phyloP scores from a whole-genome alignment of 1,140 invertebrate genomes.

The Calephelis nemesis region DNA sequence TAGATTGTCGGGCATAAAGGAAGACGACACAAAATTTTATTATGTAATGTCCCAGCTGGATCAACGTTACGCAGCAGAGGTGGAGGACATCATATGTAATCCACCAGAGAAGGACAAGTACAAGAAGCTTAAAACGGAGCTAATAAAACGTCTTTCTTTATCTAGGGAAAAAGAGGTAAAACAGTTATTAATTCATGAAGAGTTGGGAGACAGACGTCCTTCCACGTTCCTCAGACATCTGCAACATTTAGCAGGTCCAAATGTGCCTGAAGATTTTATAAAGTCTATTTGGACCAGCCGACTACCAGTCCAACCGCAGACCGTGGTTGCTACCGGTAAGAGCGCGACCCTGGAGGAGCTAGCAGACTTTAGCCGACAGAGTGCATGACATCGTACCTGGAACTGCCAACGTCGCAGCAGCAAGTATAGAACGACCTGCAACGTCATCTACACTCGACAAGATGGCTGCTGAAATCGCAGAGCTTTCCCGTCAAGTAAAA shows the following conservation, averaged over 20 bases:
- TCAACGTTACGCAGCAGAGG: conserved; percentile 21
- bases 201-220: background rate
- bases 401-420: background rate
- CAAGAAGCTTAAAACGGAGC: background rate
- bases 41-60: conserved; percentile 28
- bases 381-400: background rate
- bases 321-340: background rate
- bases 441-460: background rate
- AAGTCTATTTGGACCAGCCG: conserved; percentile 4
- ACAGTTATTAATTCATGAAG: background rate
- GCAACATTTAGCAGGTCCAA: background rate
- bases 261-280: conserved; percentile 20
- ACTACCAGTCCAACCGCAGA: background rate
- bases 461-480: background rate
- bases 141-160: background rate
- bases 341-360: background rate
- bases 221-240: conserved; percentile 18
- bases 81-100: conserved; percentile 18
- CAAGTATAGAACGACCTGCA: background rate
- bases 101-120: conserved; percentile 21
- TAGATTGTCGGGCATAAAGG: conserved; percentile 30
- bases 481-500: background rate
- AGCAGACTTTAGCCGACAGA: background rate
- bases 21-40: conserved; percentile 36
- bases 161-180: background rate